Conservation (phyloP, 2,113 vertebrate genomes). For the Trichechus manatus region DNA sequence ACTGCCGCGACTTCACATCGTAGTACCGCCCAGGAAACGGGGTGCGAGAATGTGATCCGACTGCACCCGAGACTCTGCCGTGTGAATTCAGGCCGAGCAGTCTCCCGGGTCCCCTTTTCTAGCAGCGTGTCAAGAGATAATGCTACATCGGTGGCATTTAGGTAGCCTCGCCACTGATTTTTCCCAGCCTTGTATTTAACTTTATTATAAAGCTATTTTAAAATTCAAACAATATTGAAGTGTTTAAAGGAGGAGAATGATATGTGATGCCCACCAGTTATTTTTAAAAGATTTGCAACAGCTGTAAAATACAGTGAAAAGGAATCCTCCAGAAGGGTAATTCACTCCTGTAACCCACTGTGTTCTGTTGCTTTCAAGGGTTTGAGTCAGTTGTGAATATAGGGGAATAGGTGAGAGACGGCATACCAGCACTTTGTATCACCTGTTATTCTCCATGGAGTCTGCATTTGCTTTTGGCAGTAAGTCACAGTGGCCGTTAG, state of each 20-base stretch:
- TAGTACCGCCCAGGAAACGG: background rate
- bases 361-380: conserved; percentile 1
- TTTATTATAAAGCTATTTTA: conserved; percentile 19
- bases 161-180: background rate
- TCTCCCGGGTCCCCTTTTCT: background rate
- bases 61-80: fast-evolving
- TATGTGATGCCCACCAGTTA: background rate
- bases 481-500: background rate
- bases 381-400: conserved; percentile 1
- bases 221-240: background rate
- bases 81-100: background rate
- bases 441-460: background rate
- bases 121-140: background rate
- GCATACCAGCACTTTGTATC: background rate
- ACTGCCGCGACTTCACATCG: background rate
- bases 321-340: background rate
- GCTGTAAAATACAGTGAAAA: background rate
- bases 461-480: background rate
- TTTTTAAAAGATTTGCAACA: conserved; percentile 32
- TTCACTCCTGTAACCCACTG: background rate
- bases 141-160: background rate
- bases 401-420: background rate
- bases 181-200: background rate
- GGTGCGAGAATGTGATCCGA: background rate
- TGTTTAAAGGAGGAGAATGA: conserved; percentile 1